Conservation (phyloP, 2,797 vertebrate species). For the Chiloscyllium punctatum region DNA sequence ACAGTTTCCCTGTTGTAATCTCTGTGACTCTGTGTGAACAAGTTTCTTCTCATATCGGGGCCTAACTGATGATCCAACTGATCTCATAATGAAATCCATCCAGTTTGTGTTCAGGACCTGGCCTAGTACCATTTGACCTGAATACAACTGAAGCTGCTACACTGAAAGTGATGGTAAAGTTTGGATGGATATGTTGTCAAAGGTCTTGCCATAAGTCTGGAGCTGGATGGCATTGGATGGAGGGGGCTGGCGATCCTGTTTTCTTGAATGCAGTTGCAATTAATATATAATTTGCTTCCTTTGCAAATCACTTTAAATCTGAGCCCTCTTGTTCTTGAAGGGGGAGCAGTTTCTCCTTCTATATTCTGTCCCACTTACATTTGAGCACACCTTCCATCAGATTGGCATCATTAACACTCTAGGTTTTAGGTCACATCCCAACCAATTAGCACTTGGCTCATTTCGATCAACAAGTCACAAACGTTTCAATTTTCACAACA, state of each 20-base stretch:
- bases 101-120: neutral
- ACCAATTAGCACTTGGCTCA: neutral
- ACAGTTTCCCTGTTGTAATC: too few relatives aligned
- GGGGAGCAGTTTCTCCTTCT: too few relatives aligned
- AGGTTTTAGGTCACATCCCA: neutral
- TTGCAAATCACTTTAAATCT: too few relatives aligned
- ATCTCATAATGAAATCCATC: neutral
- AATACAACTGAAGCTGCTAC: neutral
- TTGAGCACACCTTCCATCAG: neutral
- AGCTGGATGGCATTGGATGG: neutral
- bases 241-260: neutral
- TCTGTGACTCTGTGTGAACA: too few relatives aligned
- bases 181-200: neutral
- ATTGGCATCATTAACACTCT: neutral
- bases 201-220: neutral
- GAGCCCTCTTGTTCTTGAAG: too few relatives aligned
- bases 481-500: constrained; percentile 17
- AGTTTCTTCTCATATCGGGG: neutral
- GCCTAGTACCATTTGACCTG: neutral
- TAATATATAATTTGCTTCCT: neutral
- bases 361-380: too few relatives aligned
- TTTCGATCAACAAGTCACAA: neutral
- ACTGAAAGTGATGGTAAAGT: neutral
- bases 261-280: neutral
- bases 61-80: neutral